Percentiles rank a stretch among this genome's conserved stretches.
These are phyloP conservation scores for Oopsacas minuta DNA, from an alignment of 37 sponge, comb jelly and placozoan genomes.

Conservation along the genomic window DNA sequence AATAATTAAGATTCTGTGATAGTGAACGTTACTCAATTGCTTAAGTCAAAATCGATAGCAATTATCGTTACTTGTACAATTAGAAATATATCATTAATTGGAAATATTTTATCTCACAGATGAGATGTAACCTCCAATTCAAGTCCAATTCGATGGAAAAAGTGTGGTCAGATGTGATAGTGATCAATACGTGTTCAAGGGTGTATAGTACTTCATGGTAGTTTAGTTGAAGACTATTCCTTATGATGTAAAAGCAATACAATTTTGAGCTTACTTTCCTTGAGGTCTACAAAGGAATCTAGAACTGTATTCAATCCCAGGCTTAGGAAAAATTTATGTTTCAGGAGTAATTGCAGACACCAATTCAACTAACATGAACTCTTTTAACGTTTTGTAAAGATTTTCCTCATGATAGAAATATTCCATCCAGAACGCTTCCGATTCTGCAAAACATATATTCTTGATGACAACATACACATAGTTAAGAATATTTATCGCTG, in stretches of 20 bases:
- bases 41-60: not conserved
- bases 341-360: too few relatives aligned
- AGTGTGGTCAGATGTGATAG: not conserved
- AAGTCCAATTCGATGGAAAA: not conserved
- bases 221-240: not conserved
- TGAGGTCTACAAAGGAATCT: not conserved
- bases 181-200: not conserved
- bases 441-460: too few relatives aligned
- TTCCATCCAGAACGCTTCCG: too few relatives aligned
- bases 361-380: too few relatives aligned
- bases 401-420: too few relatives aligned
- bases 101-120: not conserved
- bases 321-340: not conserved
- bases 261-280: not conserved
- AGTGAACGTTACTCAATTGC: too few relatives aligned
- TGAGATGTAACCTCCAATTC: not conserved
- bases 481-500: too few relatives aligned
- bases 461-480: too few relatives aligned
- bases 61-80: not conserved
- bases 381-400: too few relatives aligned
- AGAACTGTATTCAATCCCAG: not conserved
- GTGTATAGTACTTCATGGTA: not conserved
- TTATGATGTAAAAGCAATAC: not conserved
- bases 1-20: too few relatives aligned
- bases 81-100: not conserved